A percentile compares a stretch with the other conserved stretches of the same genome.
These are phyloP conservation scores for Silurus asotus DNA, from an alignment of 2,113 vertebrate genomes.

Conservation along the genomic window DNA sequence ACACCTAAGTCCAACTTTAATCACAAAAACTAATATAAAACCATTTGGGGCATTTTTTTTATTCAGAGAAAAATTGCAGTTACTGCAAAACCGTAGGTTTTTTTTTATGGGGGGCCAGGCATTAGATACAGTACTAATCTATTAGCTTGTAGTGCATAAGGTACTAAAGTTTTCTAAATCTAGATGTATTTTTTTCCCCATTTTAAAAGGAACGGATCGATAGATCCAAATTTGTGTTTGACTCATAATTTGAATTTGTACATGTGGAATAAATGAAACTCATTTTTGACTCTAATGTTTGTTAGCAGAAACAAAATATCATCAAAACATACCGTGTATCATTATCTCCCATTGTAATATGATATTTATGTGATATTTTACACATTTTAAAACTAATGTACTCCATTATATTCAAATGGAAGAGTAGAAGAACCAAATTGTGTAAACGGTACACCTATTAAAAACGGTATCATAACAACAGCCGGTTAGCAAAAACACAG, in stretches of 20 bases:
- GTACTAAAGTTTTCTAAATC: background rate
- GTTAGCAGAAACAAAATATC: background rate
- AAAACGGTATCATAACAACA: slow-evolving; percentile 5
- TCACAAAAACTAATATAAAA: background rate
- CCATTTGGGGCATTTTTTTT: background rate
- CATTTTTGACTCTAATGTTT: background rate
- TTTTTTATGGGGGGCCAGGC: background rate
- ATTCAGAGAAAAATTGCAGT: background rate
- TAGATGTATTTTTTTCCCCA: background rate
- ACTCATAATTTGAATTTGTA: background rate
- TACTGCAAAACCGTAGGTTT: background rate
- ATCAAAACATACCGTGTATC: background rate
- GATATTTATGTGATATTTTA: background rate
- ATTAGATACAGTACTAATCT: no score
- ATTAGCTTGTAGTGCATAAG: background rate
- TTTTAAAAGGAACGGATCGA: background rate
- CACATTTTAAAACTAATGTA: background rate
- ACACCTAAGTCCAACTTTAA: background rate
- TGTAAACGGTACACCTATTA: background rate
- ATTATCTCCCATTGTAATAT: background rate
- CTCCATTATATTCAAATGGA: background rate
- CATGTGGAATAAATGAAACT: background rate
- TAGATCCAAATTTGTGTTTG: no score
- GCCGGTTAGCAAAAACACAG: background rate
- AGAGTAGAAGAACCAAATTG: background rate